Evolutionary conservation across 2,113 vertebrate species (phyloP), one percentile per base, ranked within the genome.

Genomic region (Thunnus maccoyii): DNA sequence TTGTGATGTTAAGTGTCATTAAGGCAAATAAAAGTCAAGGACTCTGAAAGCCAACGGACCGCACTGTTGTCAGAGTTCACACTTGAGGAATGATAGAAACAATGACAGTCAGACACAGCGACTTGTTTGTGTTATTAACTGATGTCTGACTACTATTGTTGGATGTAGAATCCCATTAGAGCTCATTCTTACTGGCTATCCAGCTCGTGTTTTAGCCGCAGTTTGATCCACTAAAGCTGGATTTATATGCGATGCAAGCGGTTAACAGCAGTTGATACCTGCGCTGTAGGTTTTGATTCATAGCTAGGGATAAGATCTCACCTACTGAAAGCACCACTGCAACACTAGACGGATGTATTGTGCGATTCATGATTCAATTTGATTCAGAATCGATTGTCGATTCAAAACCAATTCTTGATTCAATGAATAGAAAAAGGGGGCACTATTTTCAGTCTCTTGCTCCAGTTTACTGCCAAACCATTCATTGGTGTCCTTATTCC

Each of bases 1-100:
- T 76, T 70, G 36, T 76, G 66, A 76, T 79, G 36, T 76, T 51
- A 66, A 55, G 30, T 48, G 52, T 87, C 69, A 80, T 86, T 78
- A 80, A 27, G 54, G 46, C 22, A 25, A 85, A 82, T 50, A 72
- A 48, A 62, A 71, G 80, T 57, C 55, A 65, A 78, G 87, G 69
- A 91, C 77, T 84, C 10, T 70, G 61, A 68, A 63, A 75, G 63
- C 76, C 83, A 88, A 91, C 86, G 76, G 82, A 60, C 80, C 72
- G 72, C 74, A 60, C 80, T 75, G 76, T 76, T 79, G 80, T 88
- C 80, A 62, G 68, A 85, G 76, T 63, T 77, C 65, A 81, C 79
- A 88, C 61, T 30, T 46, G 36, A 77, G 32, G 61, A 56, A 64
- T 72, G 57, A 82, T 70, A 11, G 54, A 71, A 64, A 65, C 20